These are phyloP conservation scores for Nothobranchius furzeri DNA, from an alignment of 2,113 vertebrate genomes.

Conservation along the genomic window DNA sequence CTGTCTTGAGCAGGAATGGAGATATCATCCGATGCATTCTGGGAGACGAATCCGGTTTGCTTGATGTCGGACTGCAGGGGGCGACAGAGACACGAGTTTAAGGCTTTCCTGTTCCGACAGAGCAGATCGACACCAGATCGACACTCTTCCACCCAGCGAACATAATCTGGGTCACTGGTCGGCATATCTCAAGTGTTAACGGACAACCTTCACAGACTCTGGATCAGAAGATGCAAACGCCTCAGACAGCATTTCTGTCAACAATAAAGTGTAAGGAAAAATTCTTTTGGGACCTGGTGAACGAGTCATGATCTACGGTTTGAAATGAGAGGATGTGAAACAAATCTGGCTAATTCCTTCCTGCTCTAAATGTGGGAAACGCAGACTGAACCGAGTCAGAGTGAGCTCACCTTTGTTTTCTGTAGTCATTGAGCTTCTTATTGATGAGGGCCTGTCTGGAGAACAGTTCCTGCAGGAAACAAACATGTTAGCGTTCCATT, in stretches of 20 bases:
- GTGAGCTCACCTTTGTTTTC: slow-evolving; percentile 83
- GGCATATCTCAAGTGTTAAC: too few relatives aligned
- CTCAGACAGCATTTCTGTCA: too few relatives aligned
- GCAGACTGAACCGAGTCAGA: not conserved
- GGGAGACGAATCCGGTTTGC: slow-evolving; percentile 93
- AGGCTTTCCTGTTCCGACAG: not conserved
- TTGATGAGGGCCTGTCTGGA: slow-evolving; percentile 96
- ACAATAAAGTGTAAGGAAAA: too few relatives aligned
- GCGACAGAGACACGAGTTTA: slow-evolving; percentile 15
- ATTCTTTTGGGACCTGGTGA: too few relatives aligned
- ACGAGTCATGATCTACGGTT: too few relatives aligned
- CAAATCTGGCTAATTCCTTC: too few relatives aligned
- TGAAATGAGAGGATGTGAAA: too few relatives aligned
- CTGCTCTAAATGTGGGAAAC: not conserved
- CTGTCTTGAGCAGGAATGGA: slow-evolving; percentile 86
- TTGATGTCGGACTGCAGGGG: slow-evolving; percentile 83
- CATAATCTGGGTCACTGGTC: too few relatives aligned
- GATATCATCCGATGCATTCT: slow-evolving; percentile 87
- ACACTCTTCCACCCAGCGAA: too few relatives aligned
- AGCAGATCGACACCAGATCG: too few relatives aligned
- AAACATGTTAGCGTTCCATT: slow-evolving; percentile 5
- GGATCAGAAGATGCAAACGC: too few relatives aligned
- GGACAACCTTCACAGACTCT: too few relatives aligned
- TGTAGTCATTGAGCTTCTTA: slow-evolving; percentile 97
- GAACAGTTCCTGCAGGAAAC: slow-evolving; percentile 87